A percentile compares a stretch with the other conserved stretches of the same genome.
These are phyloP conservation scores for Eurois occulta DNA, from an alignment of 2,888 invertebrate species.

Conservation along the genomic window DNA sequence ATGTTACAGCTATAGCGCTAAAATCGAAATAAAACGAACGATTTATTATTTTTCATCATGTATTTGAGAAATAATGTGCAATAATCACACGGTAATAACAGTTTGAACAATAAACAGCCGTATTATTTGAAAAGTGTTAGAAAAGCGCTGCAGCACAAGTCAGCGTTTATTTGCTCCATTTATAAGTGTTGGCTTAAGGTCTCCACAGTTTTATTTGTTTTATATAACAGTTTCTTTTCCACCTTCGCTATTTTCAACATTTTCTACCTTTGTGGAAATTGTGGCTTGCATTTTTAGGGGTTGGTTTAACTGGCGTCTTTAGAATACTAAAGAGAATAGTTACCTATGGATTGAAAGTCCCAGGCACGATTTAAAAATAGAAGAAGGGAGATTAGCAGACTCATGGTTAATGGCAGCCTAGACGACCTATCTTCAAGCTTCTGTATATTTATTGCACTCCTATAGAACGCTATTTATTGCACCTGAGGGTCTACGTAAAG, in stretches of 20 bases:
- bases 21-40: slow-evolving; percentile 13
- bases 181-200: slow-evolving; percentile 52
- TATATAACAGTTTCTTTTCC: slow-evolving; percentile 32
- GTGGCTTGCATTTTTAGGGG: slow-evolving; percentile 30
- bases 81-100: slow-evolving; percentile 30
- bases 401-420: too few species aligned
- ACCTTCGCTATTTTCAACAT: slow-evolving; percentile 36
- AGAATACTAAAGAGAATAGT: slow-evolving; percentile 1
- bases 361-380: background rate
- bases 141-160: slow-evolving; percentile 48
- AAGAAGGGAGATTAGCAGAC: background rate
- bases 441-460: too few species aligned
- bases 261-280: slow-evolving; percentile 28
- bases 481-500: too few species aligned
- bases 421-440: too few species aligned
- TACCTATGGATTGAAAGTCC: background rate
- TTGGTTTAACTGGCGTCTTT: slow-evolving; percentile 14
- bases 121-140: slow-evolving; percentile 45
- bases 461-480: too few species aligned
- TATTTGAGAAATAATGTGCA: slow-evolving; percentile 31
- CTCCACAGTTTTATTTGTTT: slow-evolving; percentile 46
- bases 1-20: background rate
- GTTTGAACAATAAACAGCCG: slow-evolving; percentile 7
- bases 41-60: slow-evolving; percentile 17
- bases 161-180: slow-evolving; percentile 55